phyloP scores from a whole-genome alignment of 1,140 invertebrate genomes.

The Tribolium castaneum region DNA sequence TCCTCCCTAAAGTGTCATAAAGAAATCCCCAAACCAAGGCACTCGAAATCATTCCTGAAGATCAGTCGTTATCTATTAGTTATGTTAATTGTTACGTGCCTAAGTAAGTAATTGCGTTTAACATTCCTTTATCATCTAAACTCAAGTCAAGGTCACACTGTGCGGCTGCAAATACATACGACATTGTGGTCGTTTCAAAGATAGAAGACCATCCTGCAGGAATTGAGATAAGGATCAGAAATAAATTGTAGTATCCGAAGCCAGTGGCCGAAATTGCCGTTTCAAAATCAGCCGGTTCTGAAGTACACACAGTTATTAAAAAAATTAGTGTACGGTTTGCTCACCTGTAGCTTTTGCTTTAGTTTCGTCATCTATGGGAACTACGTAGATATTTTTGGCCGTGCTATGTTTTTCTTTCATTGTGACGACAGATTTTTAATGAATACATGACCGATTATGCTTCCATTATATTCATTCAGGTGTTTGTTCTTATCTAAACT shows the following conservation, averaged over 20 bases:
- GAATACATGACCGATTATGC: neutral
- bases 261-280: conserved; percentile 63
- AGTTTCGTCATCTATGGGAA: neutral
- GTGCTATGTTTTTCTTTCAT: neutral
- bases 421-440: neutral
- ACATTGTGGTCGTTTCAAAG: conserved; percentile 74
- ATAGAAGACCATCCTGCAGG: conserved; percentile 73
- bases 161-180: conserved; percentile 76
- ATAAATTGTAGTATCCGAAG: conserved; percentile 75
- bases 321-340: neutral
- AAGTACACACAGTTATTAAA: neutral
- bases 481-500: neutral
- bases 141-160: conserved; percentile 77
- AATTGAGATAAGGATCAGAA: conserved; percentile 71
- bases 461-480: neutral
- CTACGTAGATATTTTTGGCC: neutral
- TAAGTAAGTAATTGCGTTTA: conserved; percentile 75
- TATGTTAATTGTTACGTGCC: conserved; percentile 64
- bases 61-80: neutral
- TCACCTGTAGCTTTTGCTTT: neutral
- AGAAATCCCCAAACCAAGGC: conserved; percentile 86
- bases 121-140: conserved; percentile 74
- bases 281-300: conserved; percentile 63
- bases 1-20: conserved; percentile 80
- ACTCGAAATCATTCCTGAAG: conserved; percentile 82